phyloP scores from a whole-genome alignment of 2,113 vertebrate species.

The Sus scrofa region DNA sequence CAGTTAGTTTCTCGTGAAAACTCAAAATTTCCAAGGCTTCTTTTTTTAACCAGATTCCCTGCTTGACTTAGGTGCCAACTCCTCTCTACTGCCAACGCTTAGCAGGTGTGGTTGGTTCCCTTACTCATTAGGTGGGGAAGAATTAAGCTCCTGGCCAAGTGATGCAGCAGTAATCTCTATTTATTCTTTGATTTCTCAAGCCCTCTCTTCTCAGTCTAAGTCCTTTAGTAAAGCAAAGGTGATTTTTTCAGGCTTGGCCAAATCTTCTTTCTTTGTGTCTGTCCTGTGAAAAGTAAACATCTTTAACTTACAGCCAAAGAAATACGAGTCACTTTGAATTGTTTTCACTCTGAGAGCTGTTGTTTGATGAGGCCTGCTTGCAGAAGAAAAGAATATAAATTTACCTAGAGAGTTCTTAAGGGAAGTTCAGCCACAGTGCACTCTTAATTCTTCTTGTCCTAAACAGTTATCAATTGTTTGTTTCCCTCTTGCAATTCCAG shows the following conservation, averaged over 20 bases:
- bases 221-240: neutral
- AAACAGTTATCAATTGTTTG: neutral
- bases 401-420: conserved; percentile 1
- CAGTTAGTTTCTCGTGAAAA: neutral
- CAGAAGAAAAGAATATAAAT: conserved; percentile 4
- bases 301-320: neutral
- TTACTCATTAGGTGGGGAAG: neutral
- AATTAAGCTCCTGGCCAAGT: neutral
- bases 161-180: neutral
- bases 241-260: conserved; percentile 17
- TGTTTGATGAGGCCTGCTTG: conserved; percentile 29
- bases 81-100: neutral
- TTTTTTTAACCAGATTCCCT: neutral
- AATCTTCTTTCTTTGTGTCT: conserved; percentile 61
- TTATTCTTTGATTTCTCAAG: conserved; percentile 53
- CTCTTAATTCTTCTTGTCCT: conserved; percentile 26
- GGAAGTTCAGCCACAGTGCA: conserved; percentile 7
- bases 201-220: conserved; percentile 21
- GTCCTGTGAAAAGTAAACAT: conserved; percentile 67
- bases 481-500: neutral
- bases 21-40: neutral
- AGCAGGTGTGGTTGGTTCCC: neutral
- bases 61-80: neutral
- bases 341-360: conserved; percentile 36
- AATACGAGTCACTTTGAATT: conserved; percentile 13